phyloP scores from a whole-genome alignment of 2,113 vertebrate genomes.

The Forbesichthys papilliferus region DNA sequence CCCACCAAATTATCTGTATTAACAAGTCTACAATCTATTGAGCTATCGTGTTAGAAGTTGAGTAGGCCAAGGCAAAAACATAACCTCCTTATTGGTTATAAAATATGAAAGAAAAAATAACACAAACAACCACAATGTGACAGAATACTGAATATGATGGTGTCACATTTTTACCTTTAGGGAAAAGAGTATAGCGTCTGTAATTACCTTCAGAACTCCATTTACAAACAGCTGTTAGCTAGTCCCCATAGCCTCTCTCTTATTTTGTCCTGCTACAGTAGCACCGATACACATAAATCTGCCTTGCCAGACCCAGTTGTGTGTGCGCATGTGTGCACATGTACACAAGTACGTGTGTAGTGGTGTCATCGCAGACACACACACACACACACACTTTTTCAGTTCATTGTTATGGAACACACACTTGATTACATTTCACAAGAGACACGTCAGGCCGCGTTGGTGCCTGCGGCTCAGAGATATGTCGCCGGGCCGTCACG shows the following conservation, averaged over 20 bases:
- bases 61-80: too few species aligned
- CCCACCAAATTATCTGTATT: too few species aligned
- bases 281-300: slow-evolving; percentile 2
- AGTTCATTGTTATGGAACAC: slow-evolving; percentile 46
- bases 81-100: too few species aligned
- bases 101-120: too few species aligned
- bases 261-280: slow-evolving; percentile 26
- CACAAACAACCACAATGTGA: too few species aligned
- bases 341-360: neutral
- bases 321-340: neutral
- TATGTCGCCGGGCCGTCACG: slow-evolving; percentile 54
- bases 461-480: slow-evolving; percentile 38
- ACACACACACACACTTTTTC: neutral
- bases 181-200: neutral
- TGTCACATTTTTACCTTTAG: too few species aligned
- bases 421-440: slow-evolving; percentile 40
- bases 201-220: slow-evolving; percentile 20
- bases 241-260: slow-evolving; percentile 23
- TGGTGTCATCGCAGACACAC: neutral
- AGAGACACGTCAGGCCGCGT: slow-evolving; percentile 24
- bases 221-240: slow-evolving; percentile 39
- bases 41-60: too few species aligned
- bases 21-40: too few species aligned
- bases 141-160: too few species aligned
- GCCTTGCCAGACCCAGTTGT: slow-evolving; percentile 2